Evolutionary conservation across 1,140 invertebrate species (phyloP).

Genomic region (Aphaenogaster floridana): DNA sequence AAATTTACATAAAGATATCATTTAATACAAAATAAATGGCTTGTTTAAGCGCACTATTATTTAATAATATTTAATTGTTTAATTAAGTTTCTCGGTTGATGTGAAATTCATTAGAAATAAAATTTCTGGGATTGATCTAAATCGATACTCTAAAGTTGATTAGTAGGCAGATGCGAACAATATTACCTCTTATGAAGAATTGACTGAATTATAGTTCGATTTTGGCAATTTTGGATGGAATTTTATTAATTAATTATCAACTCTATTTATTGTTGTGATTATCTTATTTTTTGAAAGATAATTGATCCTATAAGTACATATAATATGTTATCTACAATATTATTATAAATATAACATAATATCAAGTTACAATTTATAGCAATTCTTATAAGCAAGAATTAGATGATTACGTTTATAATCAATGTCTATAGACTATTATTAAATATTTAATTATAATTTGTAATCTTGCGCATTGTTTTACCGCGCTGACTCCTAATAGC

Average conservation of each 20-base stretch:
- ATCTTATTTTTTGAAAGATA: not conserved
- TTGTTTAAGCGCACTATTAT: not conserved
- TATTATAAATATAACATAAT: not conserved
- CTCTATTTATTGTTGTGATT: not conserved
- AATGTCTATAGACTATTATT: too few species aligned
- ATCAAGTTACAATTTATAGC: slow-evolving; percentile 4
- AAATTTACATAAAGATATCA: slow-evolving; percentile 23
- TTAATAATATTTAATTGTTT: slow-evolving; percentile 12
- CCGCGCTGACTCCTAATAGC: too few species aligned
- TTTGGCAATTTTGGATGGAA: not conserved
- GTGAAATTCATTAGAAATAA: slow-evolving; percentile 1
- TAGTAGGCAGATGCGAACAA: not conserved
- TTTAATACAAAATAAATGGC: not conserved
- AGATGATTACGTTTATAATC: not conserved
- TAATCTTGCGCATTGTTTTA: too few species aligned
- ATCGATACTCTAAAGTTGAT: not conserved
- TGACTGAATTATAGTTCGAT: not conserved
- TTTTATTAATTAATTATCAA: slow-evolving; percentile 13
- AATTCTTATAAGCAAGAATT: not conserved
- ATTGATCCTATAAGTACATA: not conserved
- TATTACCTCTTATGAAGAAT: slow-evolving; percentile 19
- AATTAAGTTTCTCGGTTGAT: not conserved
- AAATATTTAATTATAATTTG: not conserved
- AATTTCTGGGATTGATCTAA: not conserved
- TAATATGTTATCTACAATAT: not conserved